A percentile compares a stretch with the other conserved stretches of the same genome.
Conservation (phyloP, 2,888 invertebrate genomes). For the Sipha maydis region DNA sequence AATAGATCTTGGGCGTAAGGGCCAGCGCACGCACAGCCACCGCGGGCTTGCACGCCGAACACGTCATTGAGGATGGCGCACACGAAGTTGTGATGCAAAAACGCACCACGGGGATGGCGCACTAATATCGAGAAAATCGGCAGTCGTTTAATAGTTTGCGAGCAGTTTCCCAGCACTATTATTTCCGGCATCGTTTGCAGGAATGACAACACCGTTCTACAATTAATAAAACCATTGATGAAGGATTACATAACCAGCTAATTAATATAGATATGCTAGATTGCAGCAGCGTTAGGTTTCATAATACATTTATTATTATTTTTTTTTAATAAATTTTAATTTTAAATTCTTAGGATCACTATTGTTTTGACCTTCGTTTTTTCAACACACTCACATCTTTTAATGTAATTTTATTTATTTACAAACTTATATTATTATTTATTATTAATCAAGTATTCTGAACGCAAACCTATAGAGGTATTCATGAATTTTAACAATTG, state of each 20-base stretch:
- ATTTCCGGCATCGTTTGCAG: constrained; percentile 82
- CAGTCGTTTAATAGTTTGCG: constrained; percentile 76
- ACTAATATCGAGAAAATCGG: constrained; percentile 89
- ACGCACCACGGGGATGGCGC: constrained; percentile 81
- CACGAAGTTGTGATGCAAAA: constrained; percentile 88
- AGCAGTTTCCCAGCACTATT: constrained; percentile 79
- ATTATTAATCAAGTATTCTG: neutral
- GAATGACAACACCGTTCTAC: constrained; percentile 82
- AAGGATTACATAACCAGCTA: too few species aligned
- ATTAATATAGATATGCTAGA: too few species aligned
- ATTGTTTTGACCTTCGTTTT: too few species aligned
- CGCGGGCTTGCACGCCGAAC: constrained; percentile 88
- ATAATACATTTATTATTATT: neutral
- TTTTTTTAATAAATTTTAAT: too few species aligned
- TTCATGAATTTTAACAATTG: neutral
- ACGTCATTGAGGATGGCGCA: constrained; percentile 89
- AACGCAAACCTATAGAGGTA: neutral
- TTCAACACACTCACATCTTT: too few species aligned
- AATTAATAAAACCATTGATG: constrained; percentile 65
- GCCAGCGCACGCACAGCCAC: constrained; percentile 83
- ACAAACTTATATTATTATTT: neutral
- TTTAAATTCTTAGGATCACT: too few species aligned
- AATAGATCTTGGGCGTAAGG: constrained; percentile 86
- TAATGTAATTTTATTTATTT: neutral
- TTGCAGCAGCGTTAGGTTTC: too few species aligned